Base-by-base conservation (phyloP, 2,797 vertebrate genomes). In the Agapornis canus region DNA sequence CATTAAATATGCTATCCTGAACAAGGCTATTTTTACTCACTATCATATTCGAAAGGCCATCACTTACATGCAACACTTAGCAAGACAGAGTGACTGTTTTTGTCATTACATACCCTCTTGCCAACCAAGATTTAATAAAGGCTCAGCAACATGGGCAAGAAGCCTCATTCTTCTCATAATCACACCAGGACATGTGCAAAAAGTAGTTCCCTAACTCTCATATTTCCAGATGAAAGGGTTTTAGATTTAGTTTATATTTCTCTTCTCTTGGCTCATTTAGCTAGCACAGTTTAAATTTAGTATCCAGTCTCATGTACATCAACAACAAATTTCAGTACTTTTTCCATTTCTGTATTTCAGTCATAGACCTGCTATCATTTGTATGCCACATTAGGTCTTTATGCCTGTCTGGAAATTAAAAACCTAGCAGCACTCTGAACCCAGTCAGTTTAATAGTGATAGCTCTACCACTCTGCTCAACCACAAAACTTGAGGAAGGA, bases 11-110 rank as follows among this genome's bases (percentile, higher is more conserved):
- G 42, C 45, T 65, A 84, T 18, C 21, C 23, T 47, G 82, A 96
- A 82, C 11, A 61, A 79, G 51, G 66, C 82, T 94, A 79, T 79
- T 93, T 93, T 95, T 79, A 89, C 48, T 56, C 72, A 42, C 43
- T 25, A 35, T 51, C 13, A 61, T 40, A 92, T 87, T 89, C 63
- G 72, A 82, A 92, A 82, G n/a, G 27, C 59, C 54, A 91, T 72
- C 56, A 66, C 27, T 91, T 89, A 82, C 9, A 80, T 63, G 66
- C 71, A 42, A 76, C 22, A 54, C 43, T 63, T 49, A 40, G 51
- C 1, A 3, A 87, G 49, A 71, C 25, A 78, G 47, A 72, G 39
- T 49, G 56, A 83, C 63, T 79, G 63, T 35, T 80, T 94, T 73
- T 80, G 63, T 84, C 71, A 85, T 63, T 85, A 80, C 1, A 0